These are phyloP conservation scores for Drosophila suboccidentalis DNA, from an alignment of 2,888 invertebrate species.

Conservation along the genomic window DNA sequence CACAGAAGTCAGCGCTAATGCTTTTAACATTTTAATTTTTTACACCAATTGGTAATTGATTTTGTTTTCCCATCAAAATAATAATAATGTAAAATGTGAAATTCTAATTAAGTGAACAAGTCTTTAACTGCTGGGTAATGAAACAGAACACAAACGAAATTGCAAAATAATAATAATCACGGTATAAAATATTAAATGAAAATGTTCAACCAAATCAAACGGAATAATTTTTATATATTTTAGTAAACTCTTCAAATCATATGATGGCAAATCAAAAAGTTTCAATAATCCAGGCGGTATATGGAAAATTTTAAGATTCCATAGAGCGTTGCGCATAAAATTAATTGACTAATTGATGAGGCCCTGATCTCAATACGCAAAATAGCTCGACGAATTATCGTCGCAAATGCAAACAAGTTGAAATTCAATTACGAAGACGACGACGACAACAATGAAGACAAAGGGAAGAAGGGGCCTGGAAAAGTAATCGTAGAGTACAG, in stretches of 20 bases:
- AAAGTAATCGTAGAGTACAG: conserved; percentile 74
- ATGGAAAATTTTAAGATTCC: conserved; percentile 60
- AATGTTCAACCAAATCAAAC: too few relatives aligned
- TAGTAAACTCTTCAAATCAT: not conserved
- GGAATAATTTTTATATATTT: not conserved
- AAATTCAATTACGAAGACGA: conserved; percentile 79
- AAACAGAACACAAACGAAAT: not conserved
- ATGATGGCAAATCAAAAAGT: conserved; percentile 4
- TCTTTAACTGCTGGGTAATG: not conserved
- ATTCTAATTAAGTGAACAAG: not conserved
- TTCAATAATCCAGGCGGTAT: conserved; percentile 10
- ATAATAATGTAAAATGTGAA: not conserved
- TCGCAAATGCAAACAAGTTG: conserved; percentile 82
- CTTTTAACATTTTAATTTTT: conserved; percentile 24
- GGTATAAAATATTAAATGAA: too few relatives aligned
- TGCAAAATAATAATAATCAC: too few relatives aligned
- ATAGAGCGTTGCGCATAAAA: conserved; percentile 79
- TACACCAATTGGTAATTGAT: conserved; percentile 6
- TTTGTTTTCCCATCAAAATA: conserved; percentile 16
- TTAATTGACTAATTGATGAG: conserved; percentile 85
- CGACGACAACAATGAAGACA: conserved; percentile 23
- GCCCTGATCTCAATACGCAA: conserved; percentile 85
- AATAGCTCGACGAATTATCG: conserved; percentile 83
- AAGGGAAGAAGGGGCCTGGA: conserved; percentile 40
- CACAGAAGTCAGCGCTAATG: conserved; percentile 58